Base-by-base conservation (phyloP, 2,113 vertebrate species). In the Sterna hirundo region DNA sequence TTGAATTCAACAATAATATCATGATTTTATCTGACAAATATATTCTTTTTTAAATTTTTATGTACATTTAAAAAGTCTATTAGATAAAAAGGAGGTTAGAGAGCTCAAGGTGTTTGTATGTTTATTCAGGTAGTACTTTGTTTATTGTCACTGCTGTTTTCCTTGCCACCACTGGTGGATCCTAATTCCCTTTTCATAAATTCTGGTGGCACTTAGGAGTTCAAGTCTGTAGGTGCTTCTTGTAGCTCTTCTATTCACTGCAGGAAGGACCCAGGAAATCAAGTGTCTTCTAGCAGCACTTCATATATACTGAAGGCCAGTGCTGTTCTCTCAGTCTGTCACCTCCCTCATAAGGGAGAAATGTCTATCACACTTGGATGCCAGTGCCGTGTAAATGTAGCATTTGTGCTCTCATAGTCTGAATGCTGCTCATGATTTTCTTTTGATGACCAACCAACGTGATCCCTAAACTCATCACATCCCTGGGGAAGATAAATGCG, bases 371-470 rank as follows among this genome's bases (percentile, higher is more conserved):
- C 99, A 99, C 99, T 98, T 99, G 99, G 97, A 99, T 98, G 42
- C 99, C 99, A 18, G 99, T 99, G 92, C 99, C 99, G n/a, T 99
- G 99, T 95, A 99, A 99, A 93, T 99, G 99, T 87, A 99, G 97
- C 99, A 99, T 99, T 98, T 99, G 99, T 95, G 99, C 99, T 98
- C 99, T 99, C 99, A 99, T 99, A 98, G 99, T 99, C 99, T 99
- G 99, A 99, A 99, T 99, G 99, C 99, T 99, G 99, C 99, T 99
- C 99, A 99, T 99, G 96, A 99, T 99, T 98, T 99, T 99, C 98
- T 99, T 99, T 97, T 99, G 99, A 98, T 99, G 99, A 95, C 99
- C 99, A 96, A 99, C 99, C 96, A 99, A 98, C 87, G 99, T 99
- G 98, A 99, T 99, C 90, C 99, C 99, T 98, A 99, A 98, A 98